Base-by-base conservation (phyloP, 2,888 invertebrate genomes). In the Fabriciana adippe region DNA sequence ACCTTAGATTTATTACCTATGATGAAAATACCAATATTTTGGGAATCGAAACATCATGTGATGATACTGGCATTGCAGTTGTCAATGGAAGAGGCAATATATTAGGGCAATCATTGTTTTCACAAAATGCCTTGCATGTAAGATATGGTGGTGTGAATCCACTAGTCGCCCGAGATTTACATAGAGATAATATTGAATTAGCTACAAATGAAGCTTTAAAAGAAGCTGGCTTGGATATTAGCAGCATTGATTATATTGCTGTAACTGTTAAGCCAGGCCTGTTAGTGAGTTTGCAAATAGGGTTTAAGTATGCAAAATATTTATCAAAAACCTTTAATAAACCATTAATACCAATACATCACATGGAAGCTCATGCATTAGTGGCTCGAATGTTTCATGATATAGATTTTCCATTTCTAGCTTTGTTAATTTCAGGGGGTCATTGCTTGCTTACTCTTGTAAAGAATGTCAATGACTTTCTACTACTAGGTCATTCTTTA, bases 301-400 rank as follows among this genome's bases (percentile, higher is more conserved):
- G 99, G 48, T 90, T 96, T 55, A 95, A 95, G 73, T 97, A 97
- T 94, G 97, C 97, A 1, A 97, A 96, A 79, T 93, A 95, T 79
- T 85, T 98, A 60, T 95, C 96, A 21, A 93, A 90, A 74, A 88
- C 90, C 64, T 91, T 94, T 72, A 88, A 93, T 0, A 97, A 96
- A 83, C 98, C 98, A 0, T 90, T 99, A 72, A 97, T 99, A 82
- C 98, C 99, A 0, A 96, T 99, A 69, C 99, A 99, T 93, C 99
- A 99, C 79, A 99, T 99, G 99, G 96, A 99, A 93, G 99, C 99
- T 1, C 99, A 99, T 93, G 98, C 99, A 5, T 90, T 99, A 67
- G 97, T 97, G 16, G 96, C 95, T 26, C 94, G 99, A 82, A 95
- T 99, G 95, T 91, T 83, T 73, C 75, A 94, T 76, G 80, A 94